A percentile compares a stretch with the other conserved stretches of the same genome.
Conservation (phyloP, 2,113 vertebrate genomes). For the Cyphomyrus plagiostoma region DNA sequence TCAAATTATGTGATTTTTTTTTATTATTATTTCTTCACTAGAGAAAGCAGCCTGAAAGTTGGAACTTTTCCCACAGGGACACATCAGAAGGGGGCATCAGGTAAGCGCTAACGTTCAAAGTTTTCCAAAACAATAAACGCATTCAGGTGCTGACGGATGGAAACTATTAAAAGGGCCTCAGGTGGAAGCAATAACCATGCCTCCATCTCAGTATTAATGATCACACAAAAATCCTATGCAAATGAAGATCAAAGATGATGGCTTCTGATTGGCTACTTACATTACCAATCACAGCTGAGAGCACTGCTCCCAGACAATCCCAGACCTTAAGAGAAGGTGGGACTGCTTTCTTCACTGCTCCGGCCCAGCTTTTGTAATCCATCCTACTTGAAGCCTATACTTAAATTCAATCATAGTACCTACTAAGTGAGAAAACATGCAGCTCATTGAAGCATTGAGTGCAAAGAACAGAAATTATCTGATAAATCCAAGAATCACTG, state of each 20-base stretch:
- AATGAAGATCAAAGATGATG: neutral
- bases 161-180: neutral
- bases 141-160: neutral
- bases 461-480: neutral
- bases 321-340: neutral
- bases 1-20: slow-evolving; percentile 21
- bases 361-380: neutral
- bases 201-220: neutral
- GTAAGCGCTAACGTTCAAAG: neutral
- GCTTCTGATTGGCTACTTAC: neutral
- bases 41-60: slow-evolving; percentile 2
- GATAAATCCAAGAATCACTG: neutral
- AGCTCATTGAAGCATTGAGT: neutral
- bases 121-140: neutral
- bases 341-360: neutral
- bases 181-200: neutral
- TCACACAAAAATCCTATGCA: neutral
- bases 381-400: neutral
- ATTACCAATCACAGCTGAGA: neutral
- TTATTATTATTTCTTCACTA: slow-evolving; percentile 16
- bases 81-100: neutral
- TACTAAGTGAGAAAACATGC: neutral
- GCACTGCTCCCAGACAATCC: neutral
- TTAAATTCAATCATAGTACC: neutral
- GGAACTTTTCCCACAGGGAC: neutral